A percentile compares a stretch with the other conserved stretches of the same genome.
These are phyloP conservation scores for Macaria notata DNA, from an alignment of 2,888 invertebrate species.

Conservation along the genomic window DNA sequence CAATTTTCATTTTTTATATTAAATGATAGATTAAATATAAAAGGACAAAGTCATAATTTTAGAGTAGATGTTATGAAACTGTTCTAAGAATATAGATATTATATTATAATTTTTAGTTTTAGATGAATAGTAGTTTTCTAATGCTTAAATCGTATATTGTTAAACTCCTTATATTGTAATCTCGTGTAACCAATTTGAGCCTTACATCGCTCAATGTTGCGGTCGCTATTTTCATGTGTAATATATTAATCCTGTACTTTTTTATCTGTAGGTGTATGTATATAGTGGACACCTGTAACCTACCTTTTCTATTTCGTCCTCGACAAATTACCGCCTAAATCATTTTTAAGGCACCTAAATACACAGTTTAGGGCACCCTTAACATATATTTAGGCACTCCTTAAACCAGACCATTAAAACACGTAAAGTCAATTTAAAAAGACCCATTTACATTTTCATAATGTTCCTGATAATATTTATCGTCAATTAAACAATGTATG, in stretches of 20 bases:
- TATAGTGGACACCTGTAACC: conserved; percentile 3
- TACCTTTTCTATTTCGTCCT: conserved; percentile 2
- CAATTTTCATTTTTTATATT: no score
- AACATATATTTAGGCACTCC: conserved; percentile 1
- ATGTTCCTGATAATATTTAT: conserved; percentile 22
- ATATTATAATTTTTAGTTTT: conserved; percentile 29
- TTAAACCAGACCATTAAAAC: conserved; percentile 14
- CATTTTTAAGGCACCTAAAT: no score
- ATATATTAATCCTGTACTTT: conserved; percentile 8
- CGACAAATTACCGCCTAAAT: neutral
- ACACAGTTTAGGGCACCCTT: neutral
- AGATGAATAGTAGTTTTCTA: conserved; percentile 29
- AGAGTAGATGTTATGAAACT: conserved; percentile 27
- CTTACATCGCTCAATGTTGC: conserved; percentile 29
- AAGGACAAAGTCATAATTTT: conserved; percentile 33
- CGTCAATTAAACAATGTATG: conserved; percentile 22
- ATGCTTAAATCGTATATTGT: conserved; percentile 24
- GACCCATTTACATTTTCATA: conserved; percentile 18
- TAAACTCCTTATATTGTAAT: conserved; percentile 9
- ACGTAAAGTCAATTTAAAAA: conserved; percentile 21
- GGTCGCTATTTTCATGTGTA: conserved; percentile 24
- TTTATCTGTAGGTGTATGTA: conserved; percentile 11
- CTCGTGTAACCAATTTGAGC: conserved; percentile 22
- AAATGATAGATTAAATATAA: conserved; percentile 12
- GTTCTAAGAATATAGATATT: conserved; percentile 24